These are phyloP conservation scores for Strigamia transsilvanica DNA, from an alignment of 2,888 invertebrate species.

Conservation along the genomic window DNA sequence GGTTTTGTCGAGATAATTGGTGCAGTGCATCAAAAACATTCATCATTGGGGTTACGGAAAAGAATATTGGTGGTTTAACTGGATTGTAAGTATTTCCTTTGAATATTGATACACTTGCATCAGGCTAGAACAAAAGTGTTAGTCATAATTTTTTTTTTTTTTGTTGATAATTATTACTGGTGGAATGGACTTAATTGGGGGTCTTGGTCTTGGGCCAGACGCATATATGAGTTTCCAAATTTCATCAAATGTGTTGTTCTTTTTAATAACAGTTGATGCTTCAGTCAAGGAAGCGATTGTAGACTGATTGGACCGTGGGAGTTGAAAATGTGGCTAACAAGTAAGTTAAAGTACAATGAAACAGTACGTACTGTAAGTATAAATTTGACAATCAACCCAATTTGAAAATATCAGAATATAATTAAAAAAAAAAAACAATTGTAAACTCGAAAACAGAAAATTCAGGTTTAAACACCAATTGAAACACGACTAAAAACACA, in stretches of 20 bases:
- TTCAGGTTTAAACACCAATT: too few species aligned
- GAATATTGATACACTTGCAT: not conserved
- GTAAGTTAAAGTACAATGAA: not conserved
- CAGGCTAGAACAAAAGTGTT: constrained; percentile 14
- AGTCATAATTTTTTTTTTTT: not conserved
- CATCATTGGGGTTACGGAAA: constrained; percentile 38
- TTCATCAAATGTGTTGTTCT: constrained; percentile 4
- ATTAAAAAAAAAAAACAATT: too few species aligned
- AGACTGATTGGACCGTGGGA: constrained; percentile 7
- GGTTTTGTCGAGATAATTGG: constrained; percentile 16
- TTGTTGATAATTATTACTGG: not conserved
- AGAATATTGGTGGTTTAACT: not conserved
- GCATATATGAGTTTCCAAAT: not conserved
- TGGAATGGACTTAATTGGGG: not conserved
- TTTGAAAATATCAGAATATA: too few species aligned
- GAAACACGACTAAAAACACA: too few species aligned
- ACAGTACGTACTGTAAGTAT: not conserved
- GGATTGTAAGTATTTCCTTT: constrained; percentile 1
- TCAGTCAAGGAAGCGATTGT: not conserved
- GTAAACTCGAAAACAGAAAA: too few species aligned
- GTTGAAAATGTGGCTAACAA: constrained; percentile 4
- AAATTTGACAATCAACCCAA: too few species aligned
- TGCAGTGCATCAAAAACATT: constrained; percentile 16
- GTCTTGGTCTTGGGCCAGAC: constrained; percentile 11
- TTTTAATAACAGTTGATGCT: not conserved